A percentile compares a stretch with the other conserved stretches of the same genome.
Conservation (phyloP, 2,797 vertebrate species). For the Notamacropus eugenii region DNA sequence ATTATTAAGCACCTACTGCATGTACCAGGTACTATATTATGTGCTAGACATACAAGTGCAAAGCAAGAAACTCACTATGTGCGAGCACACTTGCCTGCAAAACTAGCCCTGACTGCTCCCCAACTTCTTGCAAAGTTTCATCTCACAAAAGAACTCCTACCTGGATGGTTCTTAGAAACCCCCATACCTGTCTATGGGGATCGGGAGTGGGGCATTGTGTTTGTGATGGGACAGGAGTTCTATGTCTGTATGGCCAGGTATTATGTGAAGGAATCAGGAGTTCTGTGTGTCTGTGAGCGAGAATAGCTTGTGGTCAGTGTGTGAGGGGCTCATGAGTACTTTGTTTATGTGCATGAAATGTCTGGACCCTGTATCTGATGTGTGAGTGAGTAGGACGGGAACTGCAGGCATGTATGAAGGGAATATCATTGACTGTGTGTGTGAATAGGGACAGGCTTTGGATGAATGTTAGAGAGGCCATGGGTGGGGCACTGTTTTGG, state of each 20-base stretch:
- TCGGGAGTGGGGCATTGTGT: neutral
- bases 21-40: no score
- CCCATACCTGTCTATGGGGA: neutral
- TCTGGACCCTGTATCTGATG: neutral
- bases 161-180: neutral
- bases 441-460: neutral
- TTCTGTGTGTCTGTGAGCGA: no score
- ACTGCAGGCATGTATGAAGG: neutral
- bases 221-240: no score
- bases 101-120: neutral
- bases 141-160: neutral
- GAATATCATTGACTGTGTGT: neutral
- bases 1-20: neutral
- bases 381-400: neutral
- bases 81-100: neutral
- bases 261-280: no score
- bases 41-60: neutral
- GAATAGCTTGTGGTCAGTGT: no score
- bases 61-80: neutral
- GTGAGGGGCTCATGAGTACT: no score
- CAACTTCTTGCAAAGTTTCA: no score
- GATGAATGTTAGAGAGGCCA: neutral
- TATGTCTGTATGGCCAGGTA: no score
- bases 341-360: no score
- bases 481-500: neutral